Evolutionary conservation across 2,797 vertebrate genomes (phyloP).

Genomic region (Aldrovandia affinis): DNA sequence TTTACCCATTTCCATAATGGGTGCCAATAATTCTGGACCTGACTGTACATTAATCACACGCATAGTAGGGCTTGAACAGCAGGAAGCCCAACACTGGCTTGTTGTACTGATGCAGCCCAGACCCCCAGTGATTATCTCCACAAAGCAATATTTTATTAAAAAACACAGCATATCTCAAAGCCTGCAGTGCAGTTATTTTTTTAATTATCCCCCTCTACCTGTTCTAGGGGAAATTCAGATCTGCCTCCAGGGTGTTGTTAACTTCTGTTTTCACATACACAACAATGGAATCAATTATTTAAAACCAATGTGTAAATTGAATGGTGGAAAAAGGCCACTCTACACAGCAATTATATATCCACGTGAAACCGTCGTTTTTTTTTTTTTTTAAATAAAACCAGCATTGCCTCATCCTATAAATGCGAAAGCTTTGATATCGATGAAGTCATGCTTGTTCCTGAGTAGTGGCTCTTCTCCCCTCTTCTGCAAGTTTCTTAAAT

Average conservation of each 20-base stretch:
- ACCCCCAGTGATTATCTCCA: slow-evolving; percentile 1
- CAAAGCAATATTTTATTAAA: slow-evolving; percentile 44
- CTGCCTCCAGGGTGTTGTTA: slow-evolving; percentile 54
- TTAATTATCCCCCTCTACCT: slow-evolving; percentile 59
- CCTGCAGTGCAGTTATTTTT: slow-evolving; percentile 49
- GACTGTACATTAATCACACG: slow-evolving; percentile 22
- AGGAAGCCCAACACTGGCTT: neutral
- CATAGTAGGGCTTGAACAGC: slow-evolving; percentile 30
- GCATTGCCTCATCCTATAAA: neutral
- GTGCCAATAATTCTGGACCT: too few species aligned
- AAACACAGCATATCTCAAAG: slow-evolving; percentile 43
- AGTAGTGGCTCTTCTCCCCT: neutral
- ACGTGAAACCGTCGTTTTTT: slow-evolving; percentile 20
- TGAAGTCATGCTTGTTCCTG: neutral
- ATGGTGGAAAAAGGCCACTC: slow-evolving; percentile 28
- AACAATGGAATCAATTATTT: slow-evolving; percentile 59
- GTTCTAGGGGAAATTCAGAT: slow-evolving; percentile 36
- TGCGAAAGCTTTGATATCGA: neutral
- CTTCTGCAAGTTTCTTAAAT: neutral
- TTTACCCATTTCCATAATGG: too few species aligned
- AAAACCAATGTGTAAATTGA: slow-evolving; percentile 45
- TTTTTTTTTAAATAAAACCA: slow-evolving; percentile 7
- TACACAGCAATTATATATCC: slow-evolving; percentile 17
- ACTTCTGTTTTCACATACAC: slow-evolving; percentile 49
- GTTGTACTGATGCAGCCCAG: neutral